Evolutionary conservation across 2,888 invertebrate species (phyloP).

Genomic region (Uropetala carovei): DNA sequence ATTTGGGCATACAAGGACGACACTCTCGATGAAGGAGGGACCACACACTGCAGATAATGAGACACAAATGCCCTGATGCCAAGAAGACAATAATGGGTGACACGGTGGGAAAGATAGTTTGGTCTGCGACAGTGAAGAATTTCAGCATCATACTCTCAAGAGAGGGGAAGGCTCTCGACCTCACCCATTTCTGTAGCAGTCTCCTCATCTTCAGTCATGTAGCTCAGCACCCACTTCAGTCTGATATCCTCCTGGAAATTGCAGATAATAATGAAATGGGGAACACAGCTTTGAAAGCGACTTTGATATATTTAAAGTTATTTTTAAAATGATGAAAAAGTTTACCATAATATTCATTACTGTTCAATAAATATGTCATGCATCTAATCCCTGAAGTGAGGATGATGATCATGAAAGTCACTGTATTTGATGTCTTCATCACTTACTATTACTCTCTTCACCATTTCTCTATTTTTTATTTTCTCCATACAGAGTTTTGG

Average conservation of each 20-base stretch:
- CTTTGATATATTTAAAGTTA: too few species aligned
- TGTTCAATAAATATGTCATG: too few species aligned
- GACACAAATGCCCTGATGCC: not conserved
- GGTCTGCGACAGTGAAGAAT: not conserved
- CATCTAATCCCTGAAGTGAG: too few species aligned
- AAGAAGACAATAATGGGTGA: not conserved
- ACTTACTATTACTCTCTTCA: too few species aligned
- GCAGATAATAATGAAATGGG: not conserved
- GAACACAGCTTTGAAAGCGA: not conserved
- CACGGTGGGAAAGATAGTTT: not conserved
- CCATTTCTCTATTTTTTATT: too few species aligned
- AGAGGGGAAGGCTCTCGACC: constrained; percentile 79
- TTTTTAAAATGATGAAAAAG: too few species aligned
- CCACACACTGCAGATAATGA: not conserved
- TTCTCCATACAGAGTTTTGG: too few species aligned
- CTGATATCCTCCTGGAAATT: constrained; percentile 76
- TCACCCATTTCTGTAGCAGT: constrained; percentile 88
- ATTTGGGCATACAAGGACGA: not conserved
- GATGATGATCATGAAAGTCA: too few species aligned
- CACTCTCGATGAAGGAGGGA: not conserved
- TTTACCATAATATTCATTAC: too few species aligned
- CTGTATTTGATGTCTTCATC: too few species aligned
- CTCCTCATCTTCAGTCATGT: constrained; percentile 84
- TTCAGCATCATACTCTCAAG: not conserved
- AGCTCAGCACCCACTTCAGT: constrained; percentile 86